These are phyloP conservation scores for Congeria kusceri DNA, from an alignment of 2,888 invertebrate genomes.

Conservation along the genomic window DNA sequence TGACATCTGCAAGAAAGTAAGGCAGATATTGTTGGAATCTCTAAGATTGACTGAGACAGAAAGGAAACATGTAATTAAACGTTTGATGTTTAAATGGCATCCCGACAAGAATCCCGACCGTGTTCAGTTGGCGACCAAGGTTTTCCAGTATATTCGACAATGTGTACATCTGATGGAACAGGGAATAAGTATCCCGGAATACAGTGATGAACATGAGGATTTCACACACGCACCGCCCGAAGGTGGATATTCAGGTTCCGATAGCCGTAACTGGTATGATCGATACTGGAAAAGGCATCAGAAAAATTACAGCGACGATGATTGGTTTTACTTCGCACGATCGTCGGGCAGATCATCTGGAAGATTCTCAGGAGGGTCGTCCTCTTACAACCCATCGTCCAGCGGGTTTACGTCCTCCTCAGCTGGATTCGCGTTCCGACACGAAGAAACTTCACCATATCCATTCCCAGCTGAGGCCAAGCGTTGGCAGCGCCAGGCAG, in stretches of 20 bases:
- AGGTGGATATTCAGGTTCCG: background rate
- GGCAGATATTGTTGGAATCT: conserved; percentile 52
- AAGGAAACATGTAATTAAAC: conserved; percentile 56
- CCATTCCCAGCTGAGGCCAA: conserved; percentile 64
- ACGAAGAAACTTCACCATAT: conserved; percentile 23
- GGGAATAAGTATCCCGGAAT: conserved; percentile 35
- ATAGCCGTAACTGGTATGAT: conserved; percentile 9
- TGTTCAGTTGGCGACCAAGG: conserved; percentile 55
- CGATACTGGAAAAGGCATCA: conserved; percentile 5
- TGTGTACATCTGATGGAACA: conserved; percentile 54
- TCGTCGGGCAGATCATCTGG: background rate
- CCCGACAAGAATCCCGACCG: conserved; percentile 70
- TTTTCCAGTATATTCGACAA: conserved; percentile 64
- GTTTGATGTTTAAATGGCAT: conserved; percentile 69
- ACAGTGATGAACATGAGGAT: conserved; percentile 41
- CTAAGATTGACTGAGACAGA: conserved; percentile 46
- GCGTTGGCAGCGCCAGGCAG: conserved; percentile 72
- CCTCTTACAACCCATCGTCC: background rate
- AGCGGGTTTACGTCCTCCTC: background rate
- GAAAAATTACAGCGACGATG: background rate
- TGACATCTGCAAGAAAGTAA: conserved; percentile 50
- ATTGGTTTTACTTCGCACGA: background rate
- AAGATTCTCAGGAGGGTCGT: background rate
- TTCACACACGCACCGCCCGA: background rate
- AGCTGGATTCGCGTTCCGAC: background rate